A percentile compares a stretch with the other conserved stretches of the same genome.
These are phyloP conservation scores for Forbesichthys agassizii DNA, from an alignment of 2,113 vertebrate species.

Conservation along the genomic window DNA sequence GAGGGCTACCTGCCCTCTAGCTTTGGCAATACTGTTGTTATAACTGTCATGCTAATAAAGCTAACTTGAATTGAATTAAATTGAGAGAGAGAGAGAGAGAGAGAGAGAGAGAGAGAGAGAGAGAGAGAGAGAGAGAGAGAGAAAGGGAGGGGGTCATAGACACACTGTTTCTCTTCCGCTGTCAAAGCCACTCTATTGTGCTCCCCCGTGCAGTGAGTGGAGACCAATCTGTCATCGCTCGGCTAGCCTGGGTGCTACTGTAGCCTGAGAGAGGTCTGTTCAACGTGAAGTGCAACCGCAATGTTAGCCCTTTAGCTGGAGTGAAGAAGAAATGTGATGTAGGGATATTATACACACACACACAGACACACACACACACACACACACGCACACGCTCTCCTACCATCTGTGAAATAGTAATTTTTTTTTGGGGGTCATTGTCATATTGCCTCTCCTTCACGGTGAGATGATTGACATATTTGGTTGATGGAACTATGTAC, in stretches of 20 bases:
- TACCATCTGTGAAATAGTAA: conserved; percentile 68
- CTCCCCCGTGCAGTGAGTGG: conserved; percentile 69
- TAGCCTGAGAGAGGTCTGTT: conserved; percentile 66
- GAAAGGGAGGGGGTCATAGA: too few relatives aligned
- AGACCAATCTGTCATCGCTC: conserved; percentile 77
- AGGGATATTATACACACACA: conserved; percentile 46
- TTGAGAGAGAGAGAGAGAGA: too few relatives aligned
- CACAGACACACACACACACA: too few relatives aligned
- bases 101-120: conserved; percentile 20
- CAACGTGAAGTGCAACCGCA: conserved; percentile 68
- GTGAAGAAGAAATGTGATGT: conserved; percentile 44
- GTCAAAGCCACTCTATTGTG: conserved; percentile 75
- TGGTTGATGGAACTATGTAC: conserved; percentile 62
- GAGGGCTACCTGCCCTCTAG: too few relatives aligned
- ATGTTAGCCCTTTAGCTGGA: conserved; percentile 53
- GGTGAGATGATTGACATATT: conserved; percentile 64
- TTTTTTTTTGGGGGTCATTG: conserved; percentile 38
- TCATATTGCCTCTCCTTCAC: conserved; percentile 55
- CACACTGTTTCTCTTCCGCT: conserved; percentile 69
- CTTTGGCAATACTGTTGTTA: too few relatives aligned
- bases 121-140: too few relatives aligned
- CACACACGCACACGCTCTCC: conserved; percentile 32
- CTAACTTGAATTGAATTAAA: too few relatives aligned
- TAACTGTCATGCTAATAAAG: too few relatives aligned
- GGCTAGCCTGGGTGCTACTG: conserved; percentile 64